Conservation (phyloP, 1,140 invertebrate species). For the Drepana arcuata region DNA sequence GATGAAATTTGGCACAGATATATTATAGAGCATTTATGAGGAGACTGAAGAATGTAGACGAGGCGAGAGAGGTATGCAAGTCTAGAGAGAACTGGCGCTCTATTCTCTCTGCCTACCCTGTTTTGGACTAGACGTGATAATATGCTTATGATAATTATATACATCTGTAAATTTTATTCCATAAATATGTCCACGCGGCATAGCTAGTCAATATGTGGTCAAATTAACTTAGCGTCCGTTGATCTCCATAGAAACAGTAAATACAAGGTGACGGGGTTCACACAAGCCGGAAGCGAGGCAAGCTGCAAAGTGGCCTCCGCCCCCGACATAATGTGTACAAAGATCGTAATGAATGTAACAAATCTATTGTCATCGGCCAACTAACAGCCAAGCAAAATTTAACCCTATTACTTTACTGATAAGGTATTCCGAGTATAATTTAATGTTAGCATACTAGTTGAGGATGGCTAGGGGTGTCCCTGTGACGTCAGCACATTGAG, state of each 20-base stretch:
- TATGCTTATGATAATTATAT: too few relatives aligned
- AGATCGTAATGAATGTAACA: constrained; percentile 13
- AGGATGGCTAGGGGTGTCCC: constrained; percentile 8
- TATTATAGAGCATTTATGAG: too few relatives aligned
- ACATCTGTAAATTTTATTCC: too few relatives aligned
- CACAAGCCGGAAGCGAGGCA: constrained; percentile 46
- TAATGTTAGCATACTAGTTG: neutral
- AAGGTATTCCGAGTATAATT: neutral
- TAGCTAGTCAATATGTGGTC: too few relatives aligned
- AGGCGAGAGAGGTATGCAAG: too few relatives aligned
- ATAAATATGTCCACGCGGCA: too few relatives aligned
- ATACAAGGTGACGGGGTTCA: constrained; percentile 44
- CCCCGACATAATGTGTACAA: constrained; percentile 25
- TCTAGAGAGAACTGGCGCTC: too few relatives aligned
- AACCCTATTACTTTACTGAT: neutral
- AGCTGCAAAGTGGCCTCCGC: constrained; percentile 42
- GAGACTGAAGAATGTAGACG: too few relatives aligned
- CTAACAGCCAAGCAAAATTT: neutral
- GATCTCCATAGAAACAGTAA: constrained; percentile 33
- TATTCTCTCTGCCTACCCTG: too few relatives aligned
- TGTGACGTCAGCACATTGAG: constrained; percentile 33
- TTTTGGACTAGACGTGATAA: too few relatives aligned
- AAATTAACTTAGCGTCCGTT: constrained; percentile 20
- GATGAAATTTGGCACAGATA: too few relatives aligned
- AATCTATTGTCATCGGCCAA: neutral